Evolutionary conservation across 1,140 invertebrate species (phyloP).

Genomic region (Atta colombica): DNA sequence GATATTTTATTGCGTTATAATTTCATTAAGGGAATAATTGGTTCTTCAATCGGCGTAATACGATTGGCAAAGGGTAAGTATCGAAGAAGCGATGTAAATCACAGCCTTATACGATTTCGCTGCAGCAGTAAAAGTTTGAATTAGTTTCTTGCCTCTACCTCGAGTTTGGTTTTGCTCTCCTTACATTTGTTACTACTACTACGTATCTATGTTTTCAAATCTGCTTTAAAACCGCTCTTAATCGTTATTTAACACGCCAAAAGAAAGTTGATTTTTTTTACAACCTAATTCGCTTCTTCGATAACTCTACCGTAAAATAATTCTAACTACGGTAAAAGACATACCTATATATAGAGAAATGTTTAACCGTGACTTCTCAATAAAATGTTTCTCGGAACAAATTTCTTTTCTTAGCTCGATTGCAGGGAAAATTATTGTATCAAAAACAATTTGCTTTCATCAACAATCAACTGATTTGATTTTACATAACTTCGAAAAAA

Average conservation of each 20-base stretch:
- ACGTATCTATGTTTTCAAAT: slow-evolving; percentile 41
- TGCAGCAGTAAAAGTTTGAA: slow-evolving; percentile 79
- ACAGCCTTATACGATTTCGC: slow-evolving; percentile 73
- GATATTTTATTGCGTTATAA: slow-evolving; percentile 18
- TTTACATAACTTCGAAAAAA: slow-evolving; percentile 10
- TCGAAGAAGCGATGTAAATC: slow-evolving; percentile 78
- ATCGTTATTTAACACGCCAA: slow-evolving; percentile 28
- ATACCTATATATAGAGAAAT: background rate
- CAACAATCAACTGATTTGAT: background rate
- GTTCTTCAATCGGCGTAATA: slow-evolving; percentile 70
- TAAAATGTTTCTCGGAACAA: background rate
- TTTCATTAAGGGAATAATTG: slow-evolving; percentile 79
- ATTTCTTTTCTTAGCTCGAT: background rate
- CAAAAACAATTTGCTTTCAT: slow-evolving; percentile 11
- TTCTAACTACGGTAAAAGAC: background rate
- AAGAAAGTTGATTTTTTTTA: slow-evolving; percentile 1
- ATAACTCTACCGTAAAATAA: background rate
- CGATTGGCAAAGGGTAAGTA: slow-evolving; percentile 71
- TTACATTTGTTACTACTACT: slow-evolving; percentile 2
- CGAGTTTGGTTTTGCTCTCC: background rate
- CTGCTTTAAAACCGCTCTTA: slow-evolving; percentile 20
- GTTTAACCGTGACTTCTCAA: background rate
- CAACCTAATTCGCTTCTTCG: slow-evolving; percentile 20
- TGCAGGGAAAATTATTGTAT: background rate
- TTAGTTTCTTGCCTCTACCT: slow-evolving; percentile 78